Evolutionary conservation across 2,888 invertebrate species (phyloP).

Genomic region (Lucinisca nassula): DNA sequence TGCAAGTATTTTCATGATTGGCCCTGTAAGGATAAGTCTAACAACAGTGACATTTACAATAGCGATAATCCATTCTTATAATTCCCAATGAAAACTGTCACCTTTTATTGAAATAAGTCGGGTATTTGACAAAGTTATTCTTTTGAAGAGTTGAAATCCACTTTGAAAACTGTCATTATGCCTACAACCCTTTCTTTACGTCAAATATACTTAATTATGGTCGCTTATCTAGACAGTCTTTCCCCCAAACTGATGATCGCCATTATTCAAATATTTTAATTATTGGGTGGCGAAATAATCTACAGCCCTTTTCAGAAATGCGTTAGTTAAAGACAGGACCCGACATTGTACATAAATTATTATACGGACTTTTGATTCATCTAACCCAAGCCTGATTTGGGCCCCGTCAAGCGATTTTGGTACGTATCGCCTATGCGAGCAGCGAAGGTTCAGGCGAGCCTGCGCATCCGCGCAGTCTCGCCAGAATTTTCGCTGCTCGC

Average conservation of each 20-base stretch:
- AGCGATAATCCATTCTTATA: not conserved
- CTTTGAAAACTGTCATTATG: not conserved
- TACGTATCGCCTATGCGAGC: too few species aligned
- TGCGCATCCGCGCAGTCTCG: too few species aligned
- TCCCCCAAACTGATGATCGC: not conserved
- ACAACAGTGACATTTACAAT: too few species aligned
- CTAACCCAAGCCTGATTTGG: too few species aligned
- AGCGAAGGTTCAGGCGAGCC: too few species aligned
- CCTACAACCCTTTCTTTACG: not conserved
- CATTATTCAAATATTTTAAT: not conserved
- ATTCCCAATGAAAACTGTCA: not conserved
- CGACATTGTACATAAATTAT: too few species aligned
- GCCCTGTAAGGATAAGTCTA: too few species aligned
- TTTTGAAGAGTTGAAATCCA: slow-evolving; percentile 9
- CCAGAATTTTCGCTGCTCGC: too few species aligned
- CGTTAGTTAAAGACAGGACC: too few species aligned
- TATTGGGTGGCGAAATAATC: not conserved
- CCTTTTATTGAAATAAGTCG: not conserved
- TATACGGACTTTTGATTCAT: too few species aligned
- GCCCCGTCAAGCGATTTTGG: too few species aligned
- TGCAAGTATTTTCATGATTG: too few species aligned
- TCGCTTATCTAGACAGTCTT: not conserved
- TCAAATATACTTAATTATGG: not conserved
- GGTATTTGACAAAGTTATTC: not conserved
- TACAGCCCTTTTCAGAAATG: not conserved